Evolutionary conservation across 37 sponge, comb jelly and placozoan genomes (phyloP).

Genomic region (Agelas oroides): DNA sequence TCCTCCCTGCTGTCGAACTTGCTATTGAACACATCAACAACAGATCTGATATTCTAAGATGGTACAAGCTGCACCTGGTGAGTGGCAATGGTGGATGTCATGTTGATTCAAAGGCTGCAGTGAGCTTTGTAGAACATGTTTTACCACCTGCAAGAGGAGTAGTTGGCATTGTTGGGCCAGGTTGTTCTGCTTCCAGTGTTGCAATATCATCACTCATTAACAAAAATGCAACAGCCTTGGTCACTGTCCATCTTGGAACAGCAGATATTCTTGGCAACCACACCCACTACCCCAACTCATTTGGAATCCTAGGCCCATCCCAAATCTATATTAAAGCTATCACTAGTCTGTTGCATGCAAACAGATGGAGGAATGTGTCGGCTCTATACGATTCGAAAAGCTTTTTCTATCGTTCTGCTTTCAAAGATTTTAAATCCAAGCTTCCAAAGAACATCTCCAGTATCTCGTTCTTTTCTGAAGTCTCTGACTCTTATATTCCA

Average conservation of each 20-base stretch:
- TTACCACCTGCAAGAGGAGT: not conserved
- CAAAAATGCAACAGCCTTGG: slow-evolving; percentile 3
- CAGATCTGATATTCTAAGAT: not conserved
- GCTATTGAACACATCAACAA: slow-evolving; percentile 25
- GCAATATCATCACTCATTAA: not conserved
- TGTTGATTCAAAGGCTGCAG: not conserved
- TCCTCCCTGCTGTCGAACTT: slow-evolving; percentile 33
- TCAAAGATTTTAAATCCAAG: not conserved
- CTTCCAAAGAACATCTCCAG: not conserved
- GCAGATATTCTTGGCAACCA: not conserved
- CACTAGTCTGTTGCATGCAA: not conserved
- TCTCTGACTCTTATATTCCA: not conserved
- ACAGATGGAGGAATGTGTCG: not conserved
- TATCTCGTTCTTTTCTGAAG: not conserved
- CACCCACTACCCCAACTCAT: not conserved
- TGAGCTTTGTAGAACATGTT: not conserved
- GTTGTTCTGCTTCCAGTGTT: slow-evolving; percentile 22
- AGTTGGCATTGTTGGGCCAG: slow-evolving; percentile 27
- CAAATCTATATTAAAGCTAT: not conserved
- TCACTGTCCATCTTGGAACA: slow-evolving; percentile 23
- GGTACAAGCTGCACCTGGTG: slow-evolving; percentile 4
- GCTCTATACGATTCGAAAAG: not conserved
- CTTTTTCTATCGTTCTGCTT: not conserved
- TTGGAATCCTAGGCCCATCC: slow-evolving; percentile 13
- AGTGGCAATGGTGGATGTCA: slow-evolving; percentile 21